Conservation (phyloP, 2,113 vertebrate species). For the Cavia porcellus region DNA sequence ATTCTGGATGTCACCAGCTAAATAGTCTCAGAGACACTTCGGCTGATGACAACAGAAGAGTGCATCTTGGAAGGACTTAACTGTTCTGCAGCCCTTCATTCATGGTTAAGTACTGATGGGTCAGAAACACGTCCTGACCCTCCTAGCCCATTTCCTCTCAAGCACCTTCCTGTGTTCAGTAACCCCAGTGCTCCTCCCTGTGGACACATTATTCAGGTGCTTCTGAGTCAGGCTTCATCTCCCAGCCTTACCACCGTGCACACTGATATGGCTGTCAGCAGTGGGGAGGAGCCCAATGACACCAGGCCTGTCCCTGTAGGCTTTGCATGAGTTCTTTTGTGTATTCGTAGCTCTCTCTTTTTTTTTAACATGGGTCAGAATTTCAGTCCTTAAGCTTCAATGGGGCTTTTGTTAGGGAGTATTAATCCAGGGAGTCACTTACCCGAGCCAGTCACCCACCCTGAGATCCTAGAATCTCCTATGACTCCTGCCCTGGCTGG, state of each 20-base stretch:
- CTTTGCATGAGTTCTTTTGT: background rate
- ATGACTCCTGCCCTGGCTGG: background rate
- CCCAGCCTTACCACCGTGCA: background rate
- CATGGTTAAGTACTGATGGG: slow-evolving; percentile 47
- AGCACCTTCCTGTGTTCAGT: background rate
- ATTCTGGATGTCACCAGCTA: background rate
- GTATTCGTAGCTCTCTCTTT: background rate
- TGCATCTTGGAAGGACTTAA: slow-evolving; percentile 1
- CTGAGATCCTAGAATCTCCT: background rate
- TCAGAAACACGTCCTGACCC: background rate
- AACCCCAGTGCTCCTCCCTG: background rate
- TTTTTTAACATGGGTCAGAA: background rate
- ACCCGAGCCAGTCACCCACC: background rate
- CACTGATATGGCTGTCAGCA: background rate
- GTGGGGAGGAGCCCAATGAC: background rate
- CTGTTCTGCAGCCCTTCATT: background rate
- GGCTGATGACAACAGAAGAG: background rate
- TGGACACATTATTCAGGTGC: background rate
- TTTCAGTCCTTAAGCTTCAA: background rate
- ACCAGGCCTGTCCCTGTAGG: background rate
- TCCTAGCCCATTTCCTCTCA: background rate
- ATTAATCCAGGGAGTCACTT: background rate
- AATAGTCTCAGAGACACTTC: background rate
- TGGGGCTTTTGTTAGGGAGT: background rate
- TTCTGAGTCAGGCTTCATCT: background rate